phyloP scores from a whole-genome alignment of 2,888 invertebrate species.

The Celastrina argiolus region DNA sequence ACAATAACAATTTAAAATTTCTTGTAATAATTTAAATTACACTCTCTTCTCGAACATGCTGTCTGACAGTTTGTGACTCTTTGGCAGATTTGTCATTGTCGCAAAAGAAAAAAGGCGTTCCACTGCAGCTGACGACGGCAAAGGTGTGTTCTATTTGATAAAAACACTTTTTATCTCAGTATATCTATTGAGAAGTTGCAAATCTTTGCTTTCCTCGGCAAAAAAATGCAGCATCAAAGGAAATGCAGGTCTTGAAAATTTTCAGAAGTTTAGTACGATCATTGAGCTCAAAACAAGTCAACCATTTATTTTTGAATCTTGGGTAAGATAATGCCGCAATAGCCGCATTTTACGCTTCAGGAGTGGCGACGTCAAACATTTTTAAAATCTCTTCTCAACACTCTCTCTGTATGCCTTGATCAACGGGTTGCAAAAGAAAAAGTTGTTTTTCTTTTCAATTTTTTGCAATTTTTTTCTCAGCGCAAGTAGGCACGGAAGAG shows the following conservation, averaged over 20 bases:
- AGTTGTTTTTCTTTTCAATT: conserved; percentile 24
- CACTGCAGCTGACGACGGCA: conserved; percentile 32
- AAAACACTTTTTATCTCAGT: conserved; percentile 34
- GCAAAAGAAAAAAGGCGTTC: conserved; percentile 32
- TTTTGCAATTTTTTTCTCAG: conserved; percentile 24
- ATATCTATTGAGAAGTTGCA: conserved; percentile 29
- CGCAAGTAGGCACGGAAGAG: conserved; percentile 13
- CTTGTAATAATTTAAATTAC: conserved; percentile 22
- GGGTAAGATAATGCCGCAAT: conserved; percentile 20
- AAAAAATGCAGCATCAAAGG: conserved; percentile 31
- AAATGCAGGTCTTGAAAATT: conserved; percentile 32
- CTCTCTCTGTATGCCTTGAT: conserved; percentile 23
- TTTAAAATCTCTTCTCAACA: conserved; percentile 25
- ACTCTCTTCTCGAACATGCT: conserved; percentile 21
- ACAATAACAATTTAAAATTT: conserved; percentile 19
- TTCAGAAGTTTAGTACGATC: conserved; percentile 30
- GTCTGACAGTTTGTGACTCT: conserved; percentile 21
- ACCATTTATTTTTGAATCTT: conserved; percentile 24
- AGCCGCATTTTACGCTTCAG: no score
- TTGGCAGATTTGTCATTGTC: conserved; percentile 27
- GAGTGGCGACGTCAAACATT: conserved; percentile 10
- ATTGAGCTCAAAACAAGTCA: conserved; percentile 27
- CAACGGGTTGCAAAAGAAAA: conserved; percentile 24
- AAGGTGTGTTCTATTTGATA: conserved; percentile 32
- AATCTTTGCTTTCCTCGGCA: conserved; percentile 31